A percentile compares a stretch with the other conserved stretches of the same genome.
phyloP scores from a whole-genome alignment of 2,888 invertebrate species.

The Rapana venosa region DNA sequence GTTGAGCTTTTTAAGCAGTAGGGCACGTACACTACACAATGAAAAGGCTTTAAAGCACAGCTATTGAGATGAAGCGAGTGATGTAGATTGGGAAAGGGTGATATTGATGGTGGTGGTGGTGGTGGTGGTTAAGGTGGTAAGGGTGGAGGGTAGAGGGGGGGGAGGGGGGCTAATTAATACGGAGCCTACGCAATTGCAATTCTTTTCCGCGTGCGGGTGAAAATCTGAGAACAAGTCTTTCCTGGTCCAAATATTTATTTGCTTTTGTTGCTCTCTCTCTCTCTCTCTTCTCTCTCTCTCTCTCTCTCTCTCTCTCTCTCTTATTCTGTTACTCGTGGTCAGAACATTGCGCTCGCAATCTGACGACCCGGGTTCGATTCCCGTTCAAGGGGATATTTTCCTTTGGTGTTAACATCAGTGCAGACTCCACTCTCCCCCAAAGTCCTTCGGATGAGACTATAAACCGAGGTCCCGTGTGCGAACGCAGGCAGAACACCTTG shows the following conservation, averaged over 20 bases:
- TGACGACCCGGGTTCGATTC: too few species aligned
- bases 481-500: too few species aligned
- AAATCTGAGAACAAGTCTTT: background rate
- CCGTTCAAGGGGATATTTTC: too few species aligned
- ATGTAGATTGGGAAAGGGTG: background rate
- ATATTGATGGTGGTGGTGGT: background rate
- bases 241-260: background rate
- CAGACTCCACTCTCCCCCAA: too few species aligned
- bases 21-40: too few species aligned
- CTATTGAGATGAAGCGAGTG: background rate
- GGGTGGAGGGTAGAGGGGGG: background rate
- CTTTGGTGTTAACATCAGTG: too few species aligned
- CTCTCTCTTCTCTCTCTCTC: background rate
- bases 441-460: too few species aligned
- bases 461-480: too few species aligned
- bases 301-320: conserved; percentile 10
- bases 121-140: background rate
- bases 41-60: too few species aligned
- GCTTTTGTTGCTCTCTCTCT: background rate
- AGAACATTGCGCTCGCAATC: too few species aligned
- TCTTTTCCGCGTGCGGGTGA: background rate
- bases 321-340: background rate
- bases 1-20: too few species aligned
- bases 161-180: background rate
- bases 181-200: too few species aligned